Conservation (phyloP, 2,797 vertebrate species). For the Selene dorsalis region DNA sequence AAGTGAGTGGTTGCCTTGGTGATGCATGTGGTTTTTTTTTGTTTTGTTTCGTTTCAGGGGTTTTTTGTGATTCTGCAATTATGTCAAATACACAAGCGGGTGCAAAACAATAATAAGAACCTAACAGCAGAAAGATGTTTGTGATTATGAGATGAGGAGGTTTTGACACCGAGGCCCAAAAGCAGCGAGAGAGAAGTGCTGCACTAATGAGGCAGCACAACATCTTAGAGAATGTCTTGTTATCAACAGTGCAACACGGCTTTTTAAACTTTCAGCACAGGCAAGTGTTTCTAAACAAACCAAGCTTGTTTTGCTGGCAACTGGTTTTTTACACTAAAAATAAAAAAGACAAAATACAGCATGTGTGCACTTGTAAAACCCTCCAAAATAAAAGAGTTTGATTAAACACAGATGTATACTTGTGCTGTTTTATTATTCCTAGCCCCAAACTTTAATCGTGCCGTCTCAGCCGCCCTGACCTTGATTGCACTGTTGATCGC, state of each 20-base stretch:
- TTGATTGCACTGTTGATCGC: not conserved
- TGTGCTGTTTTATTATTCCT: not conserved
- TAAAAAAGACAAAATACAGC: not conserved
- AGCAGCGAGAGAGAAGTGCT: slow-evolving; percentile 16
- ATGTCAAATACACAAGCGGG: slow-evolving; percentile 30
- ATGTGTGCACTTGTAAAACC: not conserved
- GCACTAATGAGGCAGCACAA: slow-evolving; percentile 36
- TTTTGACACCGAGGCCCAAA: slow-evolving; percentile 31
- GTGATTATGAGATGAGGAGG: slow-evolving; percentile 40
- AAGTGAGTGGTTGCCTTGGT: slow-evolving; percentile 38
- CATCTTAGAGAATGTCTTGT: slow-evolving; percentile 39
- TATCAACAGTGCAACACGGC: slow-evolving; percentile 30
- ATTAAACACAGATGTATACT: not conserved
- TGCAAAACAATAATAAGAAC: slow-evolving; percentile 37
- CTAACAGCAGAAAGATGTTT: slow-evolving; percentile 43
- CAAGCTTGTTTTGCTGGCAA: not conserved
- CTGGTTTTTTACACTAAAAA: not conserved
- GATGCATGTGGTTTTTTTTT: not conserved
- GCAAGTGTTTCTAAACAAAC: not conserved
- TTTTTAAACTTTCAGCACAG: slow-evolving; percentile 7
- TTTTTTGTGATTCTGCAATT: slow-evolving; percentile 20
- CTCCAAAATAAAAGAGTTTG: not conserved
- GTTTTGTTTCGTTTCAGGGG: not conserved
- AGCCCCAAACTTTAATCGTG: not conserved
- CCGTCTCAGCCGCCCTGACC: not conserved